phyloP scores from a whole-genome alignment of 1,140 invertebrate species.

The Himalopsyche phryganea region DNA sequence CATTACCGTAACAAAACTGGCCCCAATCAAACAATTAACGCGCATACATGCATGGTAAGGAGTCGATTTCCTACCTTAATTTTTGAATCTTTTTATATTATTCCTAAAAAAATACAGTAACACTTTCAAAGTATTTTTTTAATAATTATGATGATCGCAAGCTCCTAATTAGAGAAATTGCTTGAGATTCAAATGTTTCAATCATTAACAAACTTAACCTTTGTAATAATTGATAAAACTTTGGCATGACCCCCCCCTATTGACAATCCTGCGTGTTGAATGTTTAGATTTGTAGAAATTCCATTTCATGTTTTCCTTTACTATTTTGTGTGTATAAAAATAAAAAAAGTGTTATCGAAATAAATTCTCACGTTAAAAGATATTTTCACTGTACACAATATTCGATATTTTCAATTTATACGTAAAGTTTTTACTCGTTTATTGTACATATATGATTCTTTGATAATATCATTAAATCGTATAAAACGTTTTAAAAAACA shows the following conservation, averaged over 20 bases:
- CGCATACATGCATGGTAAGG: conserved; percentile 34
- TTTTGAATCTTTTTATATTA: conserved; percentile 15
- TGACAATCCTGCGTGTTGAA: conserved; percentile 34
- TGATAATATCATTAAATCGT: no score
- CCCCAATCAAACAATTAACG: conserved; percentile 35
- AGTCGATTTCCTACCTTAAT: conserved; percentile 33
- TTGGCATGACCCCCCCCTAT: conserved; percentile 30
- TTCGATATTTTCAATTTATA: no score
- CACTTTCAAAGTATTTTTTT: conserved; percentile 14
- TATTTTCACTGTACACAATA: no score
- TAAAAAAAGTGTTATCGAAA: no score
- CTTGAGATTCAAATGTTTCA: conserved; percentile 6
- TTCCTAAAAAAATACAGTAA: conserved; percentile 10
- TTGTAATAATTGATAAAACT: conserved; percentile 4
- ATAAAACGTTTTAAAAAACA: no score
- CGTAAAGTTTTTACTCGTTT: no score
- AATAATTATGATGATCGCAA: conserved; percentile 4
- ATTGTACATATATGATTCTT: no score
- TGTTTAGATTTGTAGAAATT: conserved; percentile 33
- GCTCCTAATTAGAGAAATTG: conserved; percentile 3
- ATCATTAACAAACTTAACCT: neutral
- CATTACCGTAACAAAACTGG: conserved; percentile 35
- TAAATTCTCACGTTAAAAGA: no score
- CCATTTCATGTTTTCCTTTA: conserved; percentile 1
- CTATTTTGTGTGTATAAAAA: no score